phyloP scores from a whole-genome alignment of 2,797 vertebrate genomes.

The Rhabdomys pumilio region DNA sequence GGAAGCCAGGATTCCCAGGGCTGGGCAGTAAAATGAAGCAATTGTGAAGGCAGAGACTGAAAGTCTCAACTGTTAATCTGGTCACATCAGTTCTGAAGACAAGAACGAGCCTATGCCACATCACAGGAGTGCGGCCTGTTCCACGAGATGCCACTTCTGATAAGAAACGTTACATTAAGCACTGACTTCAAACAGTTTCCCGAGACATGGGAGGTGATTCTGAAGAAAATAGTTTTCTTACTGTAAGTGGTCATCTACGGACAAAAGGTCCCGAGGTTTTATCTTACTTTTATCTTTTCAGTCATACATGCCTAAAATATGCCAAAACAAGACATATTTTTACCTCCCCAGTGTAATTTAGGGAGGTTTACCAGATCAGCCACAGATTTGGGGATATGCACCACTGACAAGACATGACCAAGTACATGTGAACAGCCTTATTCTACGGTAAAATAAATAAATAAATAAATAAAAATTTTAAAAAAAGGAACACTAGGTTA shows the following conservation, averaged over 20 bases:
- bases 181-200: background rate
- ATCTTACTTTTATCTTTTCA: background rate
- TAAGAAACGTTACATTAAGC: conserved; percentile 45
- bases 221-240: conserved; percentile 29
- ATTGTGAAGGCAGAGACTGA: conserved; percentile 21
- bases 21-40: background rate
- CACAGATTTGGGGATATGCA: background rate
- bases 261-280: background rate
- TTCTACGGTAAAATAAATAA: background rate
- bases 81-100: background rate
- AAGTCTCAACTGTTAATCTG: conserved; percentile 59
- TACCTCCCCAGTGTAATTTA: conserved; percentile 33
- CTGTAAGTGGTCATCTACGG: conserved; percentile 18
- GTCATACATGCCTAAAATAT: background rate
- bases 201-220: conserved; percentile 31
- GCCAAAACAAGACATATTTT: background rate
- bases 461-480: background rate
- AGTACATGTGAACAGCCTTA: background rate
- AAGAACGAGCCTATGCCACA: conserved; percentile 51
- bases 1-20: conserved; percentile 14
- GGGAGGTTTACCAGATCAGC: conserved; percentile 27
- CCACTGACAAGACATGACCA: background rate
- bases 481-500: background rate
- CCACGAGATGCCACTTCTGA: conserved; percentile 65
- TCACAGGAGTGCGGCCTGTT: background rate